Conservation (phyloP, 2,888 invertebrate genomes). For the Synanthedon andrenaeformis region DNA sequence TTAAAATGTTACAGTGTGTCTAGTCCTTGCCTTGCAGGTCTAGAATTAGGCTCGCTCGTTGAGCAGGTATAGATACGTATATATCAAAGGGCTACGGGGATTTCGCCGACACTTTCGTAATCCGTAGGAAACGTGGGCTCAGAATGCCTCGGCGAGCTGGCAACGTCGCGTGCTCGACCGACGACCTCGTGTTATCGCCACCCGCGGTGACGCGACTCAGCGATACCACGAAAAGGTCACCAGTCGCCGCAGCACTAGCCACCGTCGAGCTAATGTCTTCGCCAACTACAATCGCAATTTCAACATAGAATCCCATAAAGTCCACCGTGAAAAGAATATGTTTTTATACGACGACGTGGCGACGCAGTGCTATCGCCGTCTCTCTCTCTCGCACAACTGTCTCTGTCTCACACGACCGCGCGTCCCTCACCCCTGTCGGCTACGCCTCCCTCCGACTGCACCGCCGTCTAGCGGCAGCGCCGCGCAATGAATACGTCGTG, state of each 20-base stretch:
- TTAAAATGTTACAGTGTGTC: conserved; percentile 16
- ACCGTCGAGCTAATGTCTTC: conserved; percentile 48
- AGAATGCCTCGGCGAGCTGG: conserved; percentile 47
- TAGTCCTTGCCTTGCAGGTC: conserved; percentile 10
- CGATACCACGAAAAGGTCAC: conserved; percentile 59
- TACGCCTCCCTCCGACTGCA: conserved; percentile 50
- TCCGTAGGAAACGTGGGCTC: conserved; percentile 18
- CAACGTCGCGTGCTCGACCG: conserved; percentile 59
- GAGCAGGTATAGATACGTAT: conserved; percentile 16
- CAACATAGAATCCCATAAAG: conserved; percentile 47
- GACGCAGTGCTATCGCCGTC: conserved; percentile 10
- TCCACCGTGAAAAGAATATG: conserved; percentile 40
- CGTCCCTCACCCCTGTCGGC: conserved; percentile 42
- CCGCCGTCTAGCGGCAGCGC: conserved; percentile 59
- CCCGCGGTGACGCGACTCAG: conserved; percentile 52
- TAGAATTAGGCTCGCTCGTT: conserved; percentile 14
- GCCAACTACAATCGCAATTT: conserved; percentile 54
- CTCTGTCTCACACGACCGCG: conserved; percentile 47
- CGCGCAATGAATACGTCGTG: conserved; percentile 43
- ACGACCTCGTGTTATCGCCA: conserved; percentile 64
- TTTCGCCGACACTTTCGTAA: conserved; percentile 34
- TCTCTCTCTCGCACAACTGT: conserved; percentile 10
- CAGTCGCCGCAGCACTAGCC: conserved; percentile 36
- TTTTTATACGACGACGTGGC: conserved; percentile 22
- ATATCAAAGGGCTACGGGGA: conserved; percentile 41